These are phyloP conservation scores for Stegastes partitus DNA, from an alignment of 2,113 vertebrate genomes.

Conservation along the genomic window DNA sequence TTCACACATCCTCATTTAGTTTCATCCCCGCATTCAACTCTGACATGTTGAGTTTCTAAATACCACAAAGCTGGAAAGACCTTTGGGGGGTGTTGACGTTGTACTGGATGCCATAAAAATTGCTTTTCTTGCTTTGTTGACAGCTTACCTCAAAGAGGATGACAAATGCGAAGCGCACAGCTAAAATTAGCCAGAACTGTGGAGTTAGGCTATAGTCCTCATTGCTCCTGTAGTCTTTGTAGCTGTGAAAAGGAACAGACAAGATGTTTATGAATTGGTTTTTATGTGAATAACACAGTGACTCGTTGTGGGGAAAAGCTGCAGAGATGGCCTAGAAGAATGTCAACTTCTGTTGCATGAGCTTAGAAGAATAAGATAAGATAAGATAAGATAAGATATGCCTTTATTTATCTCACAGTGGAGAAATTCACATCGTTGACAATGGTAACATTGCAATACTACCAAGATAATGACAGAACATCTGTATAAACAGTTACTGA, in stretches of 20 bases:
- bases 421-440: too few species aligned
- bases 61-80: neutral
- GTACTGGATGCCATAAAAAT: neutral
- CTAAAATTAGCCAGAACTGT: slow-evolving; percentile 93
- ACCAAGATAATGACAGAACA: neutral
- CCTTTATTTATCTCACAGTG: too few species aligned
- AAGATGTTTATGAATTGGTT: neutral
- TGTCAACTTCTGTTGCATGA: neutral
- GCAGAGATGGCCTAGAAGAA: neutral
- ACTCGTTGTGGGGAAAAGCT: neutral
- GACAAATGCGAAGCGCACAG: slow-evolving; percentile 92
- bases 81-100: neutral
- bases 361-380: too few species aligned
- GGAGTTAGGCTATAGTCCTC: slow-evolving; percentile 85
- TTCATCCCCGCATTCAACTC: neutral
- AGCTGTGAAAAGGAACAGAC: slow-evolving; percentile 80
- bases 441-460: neutral
- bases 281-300: neutral
- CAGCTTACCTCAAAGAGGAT: slow-evolving; percentile 92
- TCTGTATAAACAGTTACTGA: neutral
- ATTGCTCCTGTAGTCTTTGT: slow-evolving; percentile 90
- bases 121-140: neutral
- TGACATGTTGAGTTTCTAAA: neutral
- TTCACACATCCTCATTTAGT: neutral
- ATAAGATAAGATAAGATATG: too few species aligned